Evolutionary conservation across 2,113 vertebrate genomes (phyloP), one percentile per base, ranked within the genome.

Genomic region (Callorhinus ursinus): DNA sequence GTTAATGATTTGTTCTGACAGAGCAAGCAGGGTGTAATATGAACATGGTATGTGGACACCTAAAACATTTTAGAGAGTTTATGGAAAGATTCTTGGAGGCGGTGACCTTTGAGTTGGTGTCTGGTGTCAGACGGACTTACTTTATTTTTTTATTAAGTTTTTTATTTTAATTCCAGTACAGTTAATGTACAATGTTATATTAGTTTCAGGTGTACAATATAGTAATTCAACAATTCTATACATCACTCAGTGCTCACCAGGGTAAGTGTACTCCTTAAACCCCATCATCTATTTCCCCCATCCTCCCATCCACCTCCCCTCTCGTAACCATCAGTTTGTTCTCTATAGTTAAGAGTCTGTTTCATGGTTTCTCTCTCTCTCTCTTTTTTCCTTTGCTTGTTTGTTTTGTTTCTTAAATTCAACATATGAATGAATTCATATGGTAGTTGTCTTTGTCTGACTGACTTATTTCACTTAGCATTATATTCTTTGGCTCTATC

Each of bases 41-140:
- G 31, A 93, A 53, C 26, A 39, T 63, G 19, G 55, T 83, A 28
- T 18, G 11, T 53, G 42, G 36, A 63, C 31, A 67, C 42, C 42
- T 88, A 71, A 92, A 92, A 74, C 51, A 90, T 69, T 77, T 86
- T 87, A 95, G 46, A 87, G 16, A 16, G 21, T 57, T 93, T 96
- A 57, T 2, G 15, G 65, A 86, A 93, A 96, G 53, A 9, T 81
- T 88, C 21, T 71, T 81, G 18, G 53, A 90, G 39, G 46, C 87
- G 1, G 2, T 86, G 33, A 63, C 16, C 51, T 87, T 87, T 93
- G 36, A 69, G 21, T 69, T 95, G 74, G 81, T 39, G 31, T 91
- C 39, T 84, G 55, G 71, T 74, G 49, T 87, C 53, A 90, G 22
- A 74, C 39, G 24, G 28, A 72, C 18, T 39, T 79, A 55, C 85